A percentile compares a stretch with the other conserved stretches of the same genome.
phyloP scores from a whole-genome alignment of 2,797 vertebrate genomes.

The Poecilia picta region DNA sequence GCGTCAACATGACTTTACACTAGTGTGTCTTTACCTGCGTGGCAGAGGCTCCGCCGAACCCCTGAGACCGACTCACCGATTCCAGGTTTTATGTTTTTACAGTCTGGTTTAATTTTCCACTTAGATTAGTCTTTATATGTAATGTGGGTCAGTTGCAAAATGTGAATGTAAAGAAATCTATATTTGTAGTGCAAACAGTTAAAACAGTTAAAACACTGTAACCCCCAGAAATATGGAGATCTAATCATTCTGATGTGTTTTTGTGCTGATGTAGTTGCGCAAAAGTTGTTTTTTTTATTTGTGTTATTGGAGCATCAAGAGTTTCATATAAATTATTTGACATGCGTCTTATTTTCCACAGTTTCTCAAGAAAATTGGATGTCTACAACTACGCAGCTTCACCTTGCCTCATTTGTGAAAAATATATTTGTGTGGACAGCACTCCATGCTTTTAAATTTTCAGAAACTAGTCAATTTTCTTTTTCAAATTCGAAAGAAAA shows the following conservation, averaged over 20 bases:
- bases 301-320: no score
- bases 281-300: no score
- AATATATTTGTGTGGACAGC: neutral
- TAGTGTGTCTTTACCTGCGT: no score
- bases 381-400: neutral
- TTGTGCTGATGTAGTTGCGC: no score
- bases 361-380: neutral
- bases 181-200: no score
- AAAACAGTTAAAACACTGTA: no score
- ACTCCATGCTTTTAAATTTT: neutral
- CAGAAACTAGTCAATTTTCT: neutral
- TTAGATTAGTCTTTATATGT: neutral
- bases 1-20: no score
- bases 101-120: neutral
- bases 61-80: no score
- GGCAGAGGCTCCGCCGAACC: no score
- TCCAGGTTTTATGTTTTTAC: neutral
- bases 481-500: neutral
- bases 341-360: neutral
- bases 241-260: no score
- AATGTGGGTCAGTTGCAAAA: neutral
- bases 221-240: no score
- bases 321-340: neutral
- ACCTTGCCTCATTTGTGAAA: neutral
- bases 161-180: neutral